Evolutionary conservation across 2,797 vertebrate genomes (phyloP), one percentile per base, ranked within the genome.

Genomic region (Apodemus agrarius): DNA sequence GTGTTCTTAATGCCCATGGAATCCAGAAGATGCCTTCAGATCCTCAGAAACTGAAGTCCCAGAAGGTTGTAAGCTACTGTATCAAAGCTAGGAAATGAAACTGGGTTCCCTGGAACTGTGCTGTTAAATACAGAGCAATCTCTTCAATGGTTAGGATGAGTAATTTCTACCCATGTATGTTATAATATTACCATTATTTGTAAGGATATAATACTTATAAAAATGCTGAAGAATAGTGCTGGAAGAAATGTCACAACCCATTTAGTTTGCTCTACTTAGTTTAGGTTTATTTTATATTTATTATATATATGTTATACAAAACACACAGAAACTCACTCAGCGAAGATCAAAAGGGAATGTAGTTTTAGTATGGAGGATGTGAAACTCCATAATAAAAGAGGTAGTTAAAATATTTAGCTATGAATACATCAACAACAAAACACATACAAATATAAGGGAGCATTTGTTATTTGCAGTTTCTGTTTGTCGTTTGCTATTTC

Each of bases 341-440:
- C 52, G 0, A 2, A 61, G 9, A 93, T 95, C 40, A 95, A 87
- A 49, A 87, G 29, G 40, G 69, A 96, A 93, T 40, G 86, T 78
- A 94, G 91, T 96, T 85, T 79, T 85, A 90, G 3, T 80, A 13
- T 7, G 72, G 59, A 96, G 5, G 14, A 43, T 89, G 75, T 37
- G 37, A 85, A 96, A 90, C 72, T 0, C 57, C 6, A 26, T 59
- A 14, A 13, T n/a, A 88, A 91, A 91, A 90, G 21, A 86, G 3
- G 11, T 54, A 94, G 4, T 63, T 80, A 83, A 90, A 87, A 84
- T 24, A 54, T 37, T 69, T 59, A 91, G 43, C 59, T 92, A 75
- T 82, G 67, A 89, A 57, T 82, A 17, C 17, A 16, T 69, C 22
- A 69, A 1, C 14, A 52, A 46, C 22, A 13, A 34, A 89, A 46